Evolutionary conservation across 2,888 invertebrate species (phyloP).

Genomic region (Troides oblongomaculatus): DNA sequence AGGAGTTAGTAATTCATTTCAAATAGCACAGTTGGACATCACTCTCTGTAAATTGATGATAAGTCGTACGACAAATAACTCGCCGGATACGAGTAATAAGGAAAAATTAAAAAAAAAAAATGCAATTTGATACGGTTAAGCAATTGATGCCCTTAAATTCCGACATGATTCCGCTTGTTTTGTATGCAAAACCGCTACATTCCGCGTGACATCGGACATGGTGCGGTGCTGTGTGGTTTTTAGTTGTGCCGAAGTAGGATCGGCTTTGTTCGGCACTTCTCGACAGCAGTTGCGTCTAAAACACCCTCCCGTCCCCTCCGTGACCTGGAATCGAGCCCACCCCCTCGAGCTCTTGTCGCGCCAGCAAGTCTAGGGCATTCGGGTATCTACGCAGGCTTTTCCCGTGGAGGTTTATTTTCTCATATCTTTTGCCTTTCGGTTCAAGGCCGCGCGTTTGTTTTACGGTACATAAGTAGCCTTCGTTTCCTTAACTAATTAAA

Average conservation of each 20-base stretch:
- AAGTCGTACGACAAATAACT: neutral
- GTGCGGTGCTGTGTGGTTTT: neutral
- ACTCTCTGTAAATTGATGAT: neutral
- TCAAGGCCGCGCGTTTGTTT: slow-evolving; percentile 16
- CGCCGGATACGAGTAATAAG: neutral
- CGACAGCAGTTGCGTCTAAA: slow-evolving; percentile 4
- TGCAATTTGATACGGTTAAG: slow-evolving; percentile 1
- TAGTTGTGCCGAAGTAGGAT: neutral
- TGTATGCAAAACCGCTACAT: slow-evolving; percentile 14
- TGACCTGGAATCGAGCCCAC: slow-evolving; percentile 21
- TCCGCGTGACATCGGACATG: slow-evolving; percentile 11
- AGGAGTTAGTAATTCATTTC: neutral
- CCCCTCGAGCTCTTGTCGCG: slow-evolving; percentile 6
- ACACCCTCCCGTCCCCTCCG: neutral
- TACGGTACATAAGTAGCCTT: neutral
- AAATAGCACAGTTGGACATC: neutral
- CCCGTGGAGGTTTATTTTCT: slow-evolving; percentile 13
- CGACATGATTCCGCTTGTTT: slow-evolving; percentile 10
- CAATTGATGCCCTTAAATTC: neutral
- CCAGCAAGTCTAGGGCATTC: slow-evolving; percentile 15
- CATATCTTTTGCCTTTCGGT: slow-evolving; percentile 5
- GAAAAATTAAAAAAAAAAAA: neutral
- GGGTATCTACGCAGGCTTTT: slow-evolving; percentile 11
- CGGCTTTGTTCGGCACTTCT: slow-evolving; percentile 15
- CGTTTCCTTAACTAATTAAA: neutral